Base-by-base conservation (phyloP, 2,113 vertebrate genomes). In the crab-eating macaque (Macaca fascicularis) region DNA sequence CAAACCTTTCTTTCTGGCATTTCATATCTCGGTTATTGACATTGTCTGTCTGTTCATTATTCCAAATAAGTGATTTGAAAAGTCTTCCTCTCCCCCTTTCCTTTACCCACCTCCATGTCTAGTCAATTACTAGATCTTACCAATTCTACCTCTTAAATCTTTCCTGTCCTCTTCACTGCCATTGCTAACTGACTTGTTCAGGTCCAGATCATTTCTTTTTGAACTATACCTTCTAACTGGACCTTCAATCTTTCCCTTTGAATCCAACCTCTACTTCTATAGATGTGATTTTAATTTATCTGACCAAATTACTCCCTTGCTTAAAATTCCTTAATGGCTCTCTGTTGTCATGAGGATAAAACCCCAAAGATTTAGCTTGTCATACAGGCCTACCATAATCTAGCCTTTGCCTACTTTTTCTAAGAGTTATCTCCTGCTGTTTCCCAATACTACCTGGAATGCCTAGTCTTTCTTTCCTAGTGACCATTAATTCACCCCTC, bases 291-390 rank as follows among this genome's bases (percentile, higher is more conserved):
- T 85, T 79, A 89, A 93, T 55, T 89, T 89, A 70, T 48, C 64
- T 87, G 48, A 57, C 57, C 80, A 89, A 82, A 75, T 92, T 45
- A 88, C 23, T 74, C 52, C 40, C 22, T 75, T 23, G 14, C 57
- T 96, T 78, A 89, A 89, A 78, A 96, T 81, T 93, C 23, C 70
- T 94, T 23, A 25, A 27, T 78, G 59, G 32, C n/a, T 82, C 16
- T 43, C 59, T 83, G 2, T 83, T 88, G 40, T 78, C 70, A 89
- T 72, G 85, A 52, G 59, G 43, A 78, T 94, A 92, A 96, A 92
- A 83, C 83, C 27, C 10, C 48, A 84, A 84, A 92, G n/a, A 9
- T 92, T 55, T 79, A 64, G 50, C 64, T 83, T 88, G 20, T 83
- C 78, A 79, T 50, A 17, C 14, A 78, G 30, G 48, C 57, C 70